Evolutionary conservation across 2,888 invertebrate genomes (phyloP).

Genomic region (Lepidocyrtinus sp.): DNA sequence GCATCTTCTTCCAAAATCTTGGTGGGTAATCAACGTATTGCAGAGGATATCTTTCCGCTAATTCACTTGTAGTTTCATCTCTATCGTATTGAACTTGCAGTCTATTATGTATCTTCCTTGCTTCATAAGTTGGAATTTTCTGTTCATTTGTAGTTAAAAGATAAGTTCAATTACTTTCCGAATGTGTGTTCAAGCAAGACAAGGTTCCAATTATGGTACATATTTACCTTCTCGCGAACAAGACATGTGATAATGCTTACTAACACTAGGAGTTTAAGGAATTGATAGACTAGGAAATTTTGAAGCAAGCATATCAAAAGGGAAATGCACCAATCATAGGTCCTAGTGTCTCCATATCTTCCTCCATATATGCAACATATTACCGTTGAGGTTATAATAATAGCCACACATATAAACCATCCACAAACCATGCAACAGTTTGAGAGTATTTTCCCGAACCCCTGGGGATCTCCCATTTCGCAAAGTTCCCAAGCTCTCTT

Average conservation of each 20-base stretch:
- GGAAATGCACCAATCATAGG: constrained; percentile 41
- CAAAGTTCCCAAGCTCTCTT: constrained; percentile 40
- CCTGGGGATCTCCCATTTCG: constrained; percentile 47
- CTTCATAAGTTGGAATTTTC: constrained; percentile 28
- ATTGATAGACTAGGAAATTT: constrained; percentile 40
- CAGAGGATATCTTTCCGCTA: neutral
- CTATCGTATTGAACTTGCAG: constrained; percentile 38
- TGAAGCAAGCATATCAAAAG: constrained; percentile 34
- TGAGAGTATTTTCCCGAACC: constrained; percentile 3
- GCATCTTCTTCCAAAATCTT: constrained; percentile 23
- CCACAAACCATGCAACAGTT: constrained; percentile 2
- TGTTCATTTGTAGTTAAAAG: neutral
- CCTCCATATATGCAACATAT: constrained; percentile 44
- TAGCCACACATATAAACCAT: constrained; percentile 20
- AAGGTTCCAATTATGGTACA: neutral
- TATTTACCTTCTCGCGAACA: constrained; percentile 32
- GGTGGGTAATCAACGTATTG: constrained; percentile 39
- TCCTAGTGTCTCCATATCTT: constrained; percentile 39
- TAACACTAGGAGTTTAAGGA: constrained; percentile 34
- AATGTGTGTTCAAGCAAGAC: neutral
- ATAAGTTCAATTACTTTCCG: neutral
- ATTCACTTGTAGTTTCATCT: neutral
- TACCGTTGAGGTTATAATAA: constrained; percentile 38
- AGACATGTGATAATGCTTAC: constrained; percentile 16
- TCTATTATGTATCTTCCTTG: constrained; percentile 21